Evolutionary conservation across 1,140 invertebrate genomes (phyloP).

Genomic region (Gryon sp.): DNA sequence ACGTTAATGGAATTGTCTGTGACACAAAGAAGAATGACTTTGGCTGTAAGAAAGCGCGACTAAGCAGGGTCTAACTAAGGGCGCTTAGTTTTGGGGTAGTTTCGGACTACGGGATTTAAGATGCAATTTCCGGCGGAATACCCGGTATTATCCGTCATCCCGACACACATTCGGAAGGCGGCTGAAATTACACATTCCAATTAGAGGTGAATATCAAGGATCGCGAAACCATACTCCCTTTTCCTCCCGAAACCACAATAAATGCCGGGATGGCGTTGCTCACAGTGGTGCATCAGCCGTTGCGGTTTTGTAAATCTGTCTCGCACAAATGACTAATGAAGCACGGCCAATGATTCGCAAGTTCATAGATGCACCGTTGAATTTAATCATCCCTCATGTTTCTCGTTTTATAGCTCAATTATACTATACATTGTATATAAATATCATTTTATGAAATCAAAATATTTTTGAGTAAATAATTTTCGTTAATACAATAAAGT

Average conservation of each 20-base stretch:
- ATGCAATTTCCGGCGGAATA: slow-evolving; percentile 68
- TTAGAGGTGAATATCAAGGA: slow-evolving; percentile 63
- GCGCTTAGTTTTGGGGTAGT: slow-evolving; percentile 34
- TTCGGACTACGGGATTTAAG: slow-evolving; percentile 67
- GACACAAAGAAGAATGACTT: slow-evolving; percentile 8
- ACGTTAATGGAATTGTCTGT: slow-evolving; percentile 15
- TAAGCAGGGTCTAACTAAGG: slow-evolving; percentile 7
- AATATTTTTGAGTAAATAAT: too few relatives aligned
- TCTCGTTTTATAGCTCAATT: slow-evolving; percentile 23
- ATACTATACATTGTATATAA: too few relatives aligned
- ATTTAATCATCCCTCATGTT: slow-evolving; percentile 26
- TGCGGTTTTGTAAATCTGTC: slow-evolving; percentile 26
- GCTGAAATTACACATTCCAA: slow-evolving; percentile 69
- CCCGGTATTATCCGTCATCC: slow-evolving; percentile 67
- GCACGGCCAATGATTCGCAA: slow-evolving; percentile 23
- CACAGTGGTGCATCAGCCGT: background rate
- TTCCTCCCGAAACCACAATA: slow-evolving; percentile 27
- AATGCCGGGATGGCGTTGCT: slow-evolving; percentile 20
- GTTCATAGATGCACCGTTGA: slow-evolving; percentile 18
- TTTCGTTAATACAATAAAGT: too few relatives aligned
- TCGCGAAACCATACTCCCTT: too few relatives aligned
- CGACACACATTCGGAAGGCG: slow-evolving; percentile 36
- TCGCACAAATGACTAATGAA: slow-evolving; percentile 38
- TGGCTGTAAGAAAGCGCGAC: slow-evolving; percentile 27
- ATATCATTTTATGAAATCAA: too few relatives aligned